phyloP scores from a whole-genome alignment of 1,140 invertebrate genomes.

The Lysiphlebus fabarum region DNA sequence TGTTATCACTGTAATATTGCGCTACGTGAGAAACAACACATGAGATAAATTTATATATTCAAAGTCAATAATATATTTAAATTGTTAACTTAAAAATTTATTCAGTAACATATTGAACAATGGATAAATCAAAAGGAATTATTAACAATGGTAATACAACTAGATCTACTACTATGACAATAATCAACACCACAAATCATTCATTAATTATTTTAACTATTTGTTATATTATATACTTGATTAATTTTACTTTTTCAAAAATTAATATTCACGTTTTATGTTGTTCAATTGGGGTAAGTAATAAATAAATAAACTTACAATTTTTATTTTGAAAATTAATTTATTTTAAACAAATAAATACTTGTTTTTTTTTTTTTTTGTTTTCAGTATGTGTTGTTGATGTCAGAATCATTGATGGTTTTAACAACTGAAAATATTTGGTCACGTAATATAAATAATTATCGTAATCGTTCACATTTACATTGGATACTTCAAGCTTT shows the following conservation, averaged over 20 bases:
- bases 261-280: slow-evolving; percentile 35
- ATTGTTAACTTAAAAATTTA: no score
- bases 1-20: no score
- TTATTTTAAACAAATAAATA: slow-evolving; percentile 7
- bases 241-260: slow-evolving; percentile 12
- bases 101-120: no score
- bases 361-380: slow-evolving; percentile 12
- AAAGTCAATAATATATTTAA: not conserved
- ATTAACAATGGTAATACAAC: not conserved
- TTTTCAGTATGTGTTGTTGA: slow-evolving; percentile 45
- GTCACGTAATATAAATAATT: slow-evolving; percentile 31
- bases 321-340: slow-evolving; percentile 5
- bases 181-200: slow-evolving; percentile 37
- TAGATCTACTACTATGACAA: slow-evolving; percentile 24
- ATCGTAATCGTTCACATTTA: slow-evolving; percentile 32
- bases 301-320: not conserved
- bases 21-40: no score
- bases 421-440: slow-evolving; percentile 36
- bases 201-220: slow-evolving; percentile 36
- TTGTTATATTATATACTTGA: slow-evolving; percentile 31
- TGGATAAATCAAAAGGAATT: not conserved
- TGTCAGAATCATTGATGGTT: slow-evolving; percentile 42
- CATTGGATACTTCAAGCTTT: slow-evolving; percentile 44
- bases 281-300: slow-evolving; percentile 43
- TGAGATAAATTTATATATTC: not conserved